A percentile compares a stretch with the other conserved stretches of the same genome.
Conservation (phyloP, 2,113 vertebrate genomes). For the Suricata suricatta region DNA sequence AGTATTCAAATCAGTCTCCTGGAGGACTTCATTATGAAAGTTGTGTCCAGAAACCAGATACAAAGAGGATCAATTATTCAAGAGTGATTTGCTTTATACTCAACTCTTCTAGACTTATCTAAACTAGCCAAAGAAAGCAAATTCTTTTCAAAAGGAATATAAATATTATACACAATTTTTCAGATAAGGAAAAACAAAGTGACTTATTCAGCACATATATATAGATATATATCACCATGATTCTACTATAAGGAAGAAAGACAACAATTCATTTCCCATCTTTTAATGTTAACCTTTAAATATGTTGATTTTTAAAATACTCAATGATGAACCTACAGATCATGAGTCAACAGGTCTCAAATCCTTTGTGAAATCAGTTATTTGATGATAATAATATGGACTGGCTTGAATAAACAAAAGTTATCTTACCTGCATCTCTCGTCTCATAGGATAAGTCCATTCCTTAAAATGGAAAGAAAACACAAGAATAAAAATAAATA, state of each 20-base stretch:
- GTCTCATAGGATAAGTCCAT: constrained; percentile 99
- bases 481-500: constrained; percentile 42
- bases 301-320: constrained; percentile 31
- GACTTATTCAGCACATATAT: not conserved
- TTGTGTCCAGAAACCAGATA: not conserved
- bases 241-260: constrained; percentile 1
- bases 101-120: not conserved
- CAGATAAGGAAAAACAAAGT: not conserved
- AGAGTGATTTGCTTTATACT: not conserved
- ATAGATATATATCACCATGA: not conserved
- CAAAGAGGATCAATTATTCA: not conserved
- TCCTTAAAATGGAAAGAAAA: constrained; percentile 86
- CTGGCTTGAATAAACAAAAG: constrained; percentile 33
- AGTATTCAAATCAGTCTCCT: not conserved
- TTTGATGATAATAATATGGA: not conserved
- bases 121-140: constrained; percentile 9
- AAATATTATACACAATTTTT: constrained; percentile 24
- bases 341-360: not conserved
- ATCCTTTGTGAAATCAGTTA: constrained; percentile 47
- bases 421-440: constrained; percentile 96
- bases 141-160: not conserved
- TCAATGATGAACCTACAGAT: not conserved
- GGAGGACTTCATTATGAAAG: not conserved
- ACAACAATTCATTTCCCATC: not conserved
- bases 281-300: constrained; percentile 39